phyloP scores from a whole-genome alignment of 2,113 vertebrate genomes.

The Saguinus midas region DNA sequence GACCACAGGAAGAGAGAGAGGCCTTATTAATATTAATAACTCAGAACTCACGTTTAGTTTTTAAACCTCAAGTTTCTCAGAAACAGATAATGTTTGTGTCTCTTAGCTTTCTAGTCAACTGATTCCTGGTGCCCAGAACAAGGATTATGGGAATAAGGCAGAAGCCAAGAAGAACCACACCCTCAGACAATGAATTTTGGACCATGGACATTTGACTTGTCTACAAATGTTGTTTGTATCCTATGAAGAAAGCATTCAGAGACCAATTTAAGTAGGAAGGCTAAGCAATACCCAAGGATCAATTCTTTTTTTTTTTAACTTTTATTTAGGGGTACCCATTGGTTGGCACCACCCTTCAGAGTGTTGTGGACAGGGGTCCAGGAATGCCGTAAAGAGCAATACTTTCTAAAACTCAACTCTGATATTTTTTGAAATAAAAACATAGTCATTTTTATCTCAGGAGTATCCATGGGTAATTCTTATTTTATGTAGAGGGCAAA shows the following conservation, averaged over 20 bases:
- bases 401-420: not conserved
- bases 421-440: slow-evolving; percentile 1
- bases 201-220: not conserved
- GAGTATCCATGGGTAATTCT: not conserved
- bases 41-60: slow-evolving; percentile 4
- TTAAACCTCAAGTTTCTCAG: slow-evolving; percentile 13
- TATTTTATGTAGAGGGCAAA: not conserved
- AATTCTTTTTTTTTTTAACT: not conserved
- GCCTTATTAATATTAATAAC: slow-evolving; percentile 24
- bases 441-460: not conserved
- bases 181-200: not conserved
- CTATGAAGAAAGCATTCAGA: slow-evolving; percentile 2
- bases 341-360: too few species aligned
- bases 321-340: too few species aligned
- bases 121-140: not conserved
- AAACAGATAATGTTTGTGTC: slow-evolving; percentile 31
- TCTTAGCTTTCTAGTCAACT: slow-evolving; percentile 27
- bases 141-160: not conserved
- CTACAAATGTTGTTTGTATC: slow-evolving; percentile 2
- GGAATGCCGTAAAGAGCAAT: not conserved
- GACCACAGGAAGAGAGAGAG: not conserved
- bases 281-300: not conserved
- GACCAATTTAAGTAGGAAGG: not conserved
- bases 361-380: too few species aligned
- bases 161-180: not conserved